Evolutionary conservation across 2,113 vertebrate species (phyloP).

Genomic region (Dromiciops gliroides): DNA sequence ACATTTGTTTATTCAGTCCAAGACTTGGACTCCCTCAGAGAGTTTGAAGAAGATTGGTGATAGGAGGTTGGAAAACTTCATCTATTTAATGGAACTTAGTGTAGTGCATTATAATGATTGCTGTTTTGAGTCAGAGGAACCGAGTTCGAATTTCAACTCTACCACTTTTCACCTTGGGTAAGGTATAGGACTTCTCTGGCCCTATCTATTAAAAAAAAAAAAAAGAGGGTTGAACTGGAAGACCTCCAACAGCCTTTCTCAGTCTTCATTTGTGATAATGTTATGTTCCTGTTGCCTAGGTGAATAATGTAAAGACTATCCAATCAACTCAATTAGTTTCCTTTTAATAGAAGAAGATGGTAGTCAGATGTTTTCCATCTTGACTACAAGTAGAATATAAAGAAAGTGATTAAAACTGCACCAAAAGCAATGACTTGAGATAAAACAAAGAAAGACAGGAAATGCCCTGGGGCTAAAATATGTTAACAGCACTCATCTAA

Average conservation of each 20-base stretch:
- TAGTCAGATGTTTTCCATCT: not conserved
- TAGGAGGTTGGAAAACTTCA: not conserved
- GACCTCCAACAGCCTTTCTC: not conserved
- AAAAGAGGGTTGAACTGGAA: not conserved
- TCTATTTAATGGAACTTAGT: not conserved
- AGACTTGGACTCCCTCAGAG: not conserved
- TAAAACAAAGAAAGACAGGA: not conserved
- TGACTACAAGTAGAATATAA: not conserved
- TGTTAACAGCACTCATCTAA: not conserved
- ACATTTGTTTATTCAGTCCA: not conserved
- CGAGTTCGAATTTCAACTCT: not conserved
- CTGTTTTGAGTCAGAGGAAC: not conserved
- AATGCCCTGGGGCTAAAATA: not conserved
- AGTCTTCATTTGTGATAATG: not conserved
- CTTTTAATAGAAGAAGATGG: not conserved
- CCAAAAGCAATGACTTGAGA: not conserved
- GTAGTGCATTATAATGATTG: not conserved
- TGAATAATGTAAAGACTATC: not conserved
- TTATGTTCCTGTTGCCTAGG: not conserved
- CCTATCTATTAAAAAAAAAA: not conserved
- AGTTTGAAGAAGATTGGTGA: not conserved
- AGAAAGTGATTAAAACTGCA: not conserved
- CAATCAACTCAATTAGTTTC: not conserved
- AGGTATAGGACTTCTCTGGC: not conserved
- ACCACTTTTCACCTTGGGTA: not conserved